Conservation (phyloP, 2,888 invertebrate species). For the Synanthedon formicaeformis region DNA sequence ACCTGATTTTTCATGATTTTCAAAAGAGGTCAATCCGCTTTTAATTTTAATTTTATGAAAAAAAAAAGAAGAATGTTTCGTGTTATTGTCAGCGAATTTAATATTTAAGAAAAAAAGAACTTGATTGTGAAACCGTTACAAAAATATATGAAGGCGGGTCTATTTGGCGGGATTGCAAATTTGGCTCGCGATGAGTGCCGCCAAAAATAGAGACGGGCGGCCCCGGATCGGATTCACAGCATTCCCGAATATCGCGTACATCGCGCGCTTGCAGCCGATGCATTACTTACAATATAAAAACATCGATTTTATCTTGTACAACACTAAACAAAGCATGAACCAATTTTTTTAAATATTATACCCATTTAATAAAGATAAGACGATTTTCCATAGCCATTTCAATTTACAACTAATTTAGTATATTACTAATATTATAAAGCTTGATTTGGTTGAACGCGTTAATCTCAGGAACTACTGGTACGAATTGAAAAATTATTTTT, state of each 20-base stretch:
- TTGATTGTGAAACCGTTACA: constrained; percentile 60
- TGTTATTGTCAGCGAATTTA: background rate
- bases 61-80: background rate
- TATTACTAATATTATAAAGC: too few species aligned
- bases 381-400: too few species aligned
- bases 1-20: too few species aligned
- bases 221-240: constrained; percentile 63
- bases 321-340: background rate
- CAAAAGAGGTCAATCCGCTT: too few species aligned
- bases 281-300: constrained; percentile 6
- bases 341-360: too few species aligned
- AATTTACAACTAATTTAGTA: too few species aligned
- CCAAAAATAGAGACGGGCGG: constrained; percentile 55
- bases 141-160: constrained; percentile 60
- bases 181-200: constrained; percentile 58
- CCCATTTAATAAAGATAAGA: too few species aligned
- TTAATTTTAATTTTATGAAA: too few species aligned
- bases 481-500: too few species aligned
- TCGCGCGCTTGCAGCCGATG: constrained; percentile 5
- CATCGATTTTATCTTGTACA: background rate
- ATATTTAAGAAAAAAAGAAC: constrained; percentile 19
- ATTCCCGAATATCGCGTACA: constrained; percentile 26
- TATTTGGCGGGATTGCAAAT: constrained; percentile 66
- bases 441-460: too few species aligned
- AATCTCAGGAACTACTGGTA: too few species aligned